These are phyloP conservation scores for Argyrosomus japonicus DNA, from an alignment of 2,113 vertebrate species.

Conservation along the genomic window DNA sequence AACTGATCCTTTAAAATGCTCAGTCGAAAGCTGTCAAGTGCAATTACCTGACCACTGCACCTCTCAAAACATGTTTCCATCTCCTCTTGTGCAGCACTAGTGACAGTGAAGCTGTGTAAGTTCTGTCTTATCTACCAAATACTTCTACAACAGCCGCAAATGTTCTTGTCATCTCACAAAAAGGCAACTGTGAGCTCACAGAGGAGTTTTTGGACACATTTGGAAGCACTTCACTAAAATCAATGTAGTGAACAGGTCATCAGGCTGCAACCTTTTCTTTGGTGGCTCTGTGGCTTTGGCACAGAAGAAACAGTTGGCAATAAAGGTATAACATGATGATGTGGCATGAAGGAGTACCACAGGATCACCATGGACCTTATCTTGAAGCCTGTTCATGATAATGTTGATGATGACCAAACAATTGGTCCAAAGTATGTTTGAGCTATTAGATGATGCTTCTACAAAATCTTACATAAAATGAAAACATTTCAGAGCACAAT, in stretches of 20 bases:
- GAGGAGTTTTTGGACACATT: neutral
- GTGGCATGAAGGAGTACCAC: neutral
- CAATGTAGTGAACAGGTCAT: neutral
- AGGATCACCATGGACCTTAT: neutral
- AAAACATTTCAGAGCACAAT: neutral
- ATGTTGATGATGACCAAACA: neutral
- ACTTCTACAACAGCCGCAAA: neutral
- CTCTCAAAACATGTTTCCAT: slow-evolving; percentile 18
- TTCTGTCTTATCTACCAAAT: slow-evolving; percentile 2
- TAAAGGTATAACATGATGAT: neutral
- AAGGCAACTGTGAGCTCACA: neutral
- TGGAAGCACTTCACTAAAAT: slow-evolving; percentile 1
- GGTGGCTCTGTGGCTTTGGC: neutral
- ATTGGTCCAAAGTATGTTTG: neutral
- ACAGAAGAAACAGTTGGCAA: neutral
- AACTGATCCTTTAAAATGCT: slow-evolving; percentile 29
- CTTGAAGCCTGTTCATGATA: neutral
- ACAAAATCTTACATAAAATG: neutral
- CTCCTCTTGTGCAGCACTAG: slow-evolving; percentile 5
- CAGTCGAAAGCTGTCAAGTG: slow-evolving; percentile 46
- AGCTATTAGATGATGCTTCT: neutral
- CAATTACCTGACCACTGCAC: slow-evolving; percentile 51
- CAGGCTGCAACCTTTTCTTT: neutral
- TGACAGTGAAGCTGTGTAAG: neutral
- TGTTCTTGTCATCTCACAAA: neutral